Conservation (phyloP, 2,888 invertebrate species). For the Poecilobothrus nobilitatus region DNA sequence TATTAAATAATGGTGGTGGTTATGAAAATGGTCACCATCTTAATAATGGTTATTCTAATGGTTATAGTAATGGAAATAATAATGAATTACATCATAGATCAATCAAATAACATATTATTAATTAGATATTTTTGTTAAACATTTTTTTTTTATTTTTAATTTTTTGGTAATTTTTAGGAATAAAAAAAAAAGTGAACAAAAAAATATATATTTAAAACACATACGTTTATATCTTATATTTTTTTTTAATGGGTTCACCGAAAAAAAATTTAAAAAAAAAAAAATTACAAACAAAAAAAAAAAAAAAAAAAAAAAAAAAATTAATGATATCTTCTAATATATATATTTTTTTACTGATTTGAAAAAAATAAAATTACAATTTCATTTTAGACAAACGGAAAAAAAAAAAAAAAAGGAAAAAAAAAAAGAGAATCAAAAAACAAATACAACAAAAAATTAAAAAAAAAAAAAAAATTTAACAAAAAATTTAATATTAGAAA, state of each 20-base stretch:
- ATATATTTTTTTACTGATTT: too few species aligned
- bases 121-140: background rate
- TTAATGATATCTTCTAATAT: too few species aligned
- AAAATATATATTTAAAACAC: background rate
- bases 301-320: too few species aligned
- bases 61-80: constrained; percentile 37
- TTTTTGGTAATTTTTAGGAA: background rate
- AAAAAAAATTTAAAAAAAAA: background rate
- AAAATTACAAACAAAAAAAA: too few species aligned
- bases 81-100: constrained; percentile 43
- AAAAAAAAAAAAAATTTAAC: too few species aligned
- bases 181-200: background rate
- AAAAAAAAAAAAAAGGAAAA: too few species aligned
- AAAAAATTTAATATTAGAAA: too few species aligned
- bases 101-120: constrained; percentile 38
- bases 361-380: too few species aligned
- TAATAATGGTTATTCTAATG: constrained; percentile 37
- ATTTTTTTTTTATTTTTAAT: background rate
- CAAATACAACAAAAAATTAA: too few species aligned
- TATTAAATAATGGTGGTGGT: constrained; percentile 35
- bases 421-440: too few species aligned
- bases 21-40: constrained; percentile 30
- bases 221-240: background rate
- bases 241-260: background rate
- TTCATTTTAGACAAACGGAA: too few species aligned